phyloP scores from a whole-genome alignment of 2,113 vertebrate species.

The Atrichornis clamosus region DNA sequence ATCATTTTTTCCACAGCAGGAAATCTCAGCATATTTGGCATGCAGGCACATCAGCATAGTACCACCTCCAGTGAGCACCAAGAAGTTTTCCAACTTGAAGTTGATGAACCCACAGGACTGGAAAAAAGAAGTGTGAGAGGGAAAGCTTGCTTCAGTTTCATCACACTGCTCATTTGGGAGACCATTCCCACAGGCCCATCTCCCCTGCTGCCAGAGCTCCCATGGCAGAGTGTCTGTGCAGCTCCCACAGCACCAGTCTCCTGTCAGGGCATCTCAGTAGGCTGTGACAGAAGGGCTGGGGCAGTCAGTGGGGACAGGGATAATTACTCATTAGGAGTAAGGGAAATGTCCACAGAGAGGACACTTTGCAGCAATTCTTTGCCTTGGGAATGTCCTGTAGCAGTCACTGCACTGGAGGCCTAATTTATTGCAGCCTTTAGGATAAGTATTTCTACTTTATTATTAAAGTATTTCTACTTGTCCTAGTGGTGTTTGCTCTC shows the following conservation, averaged over 20 bases:
- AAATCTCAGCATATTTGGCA: background rate
- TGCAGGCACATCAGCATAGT: background rate
- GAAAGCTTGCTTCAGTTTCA: background rate
- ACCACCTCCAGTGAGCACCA: background rate
- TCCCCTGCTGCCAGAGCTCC: accelerated
- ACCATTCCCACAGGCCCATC: background rate
- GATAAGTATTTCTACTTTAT: background rate
- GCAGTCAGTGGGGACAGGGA: accelerated
- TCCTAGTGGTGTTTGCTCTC: background rate
- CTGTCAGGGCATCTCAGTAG: accelerated
- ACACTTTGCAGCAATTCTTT: background rate
- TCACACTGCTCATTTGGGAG: accelerated
- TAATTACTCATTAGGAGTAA: background rate
- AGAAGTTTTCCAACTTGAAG: background rate
- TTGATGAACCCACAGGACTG: background rate
- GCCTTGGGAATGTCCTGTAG: background rate
- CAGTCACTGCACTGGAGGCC: background rate
- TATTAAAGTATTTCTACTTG: background rate
- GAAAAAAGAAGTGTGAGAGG: background rate
- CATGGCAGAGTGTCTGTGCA: background rate
- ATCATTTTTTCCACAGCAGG: background rate
- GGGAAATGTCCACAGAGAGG: background rate
- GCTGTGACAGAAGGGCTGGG: background rate
- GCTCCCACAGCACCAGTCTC: background rate
- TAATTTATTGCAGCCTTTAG: background rate